phyloP scores from a whole-genome alignment of 23 tunicate species.

The Clavelina lepadiformis region DNA sequence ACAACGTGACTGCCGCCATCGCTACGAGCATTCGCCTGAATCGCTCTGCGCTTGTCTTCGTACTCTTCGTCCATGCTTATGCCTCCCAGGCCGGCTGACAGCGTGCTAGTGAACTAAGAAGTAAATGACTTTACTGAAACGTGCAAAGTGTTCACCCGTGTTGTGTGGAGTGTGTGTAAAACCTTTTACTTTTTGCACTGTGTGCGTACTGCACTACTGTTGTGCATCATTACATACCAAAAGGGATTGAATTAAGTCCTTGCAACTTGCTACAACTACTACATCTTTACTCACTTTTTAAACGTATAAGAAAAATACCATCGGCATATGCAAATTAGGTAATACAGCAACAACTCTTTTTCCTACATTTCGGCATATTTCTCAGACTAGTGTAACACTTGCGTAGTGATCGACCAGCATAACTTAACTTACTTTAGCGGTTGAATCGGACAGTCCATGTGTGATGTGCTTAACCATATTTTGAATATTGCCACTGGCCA shows the following conservation, averaged over 20 bases:
- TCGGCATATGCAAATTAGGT: too few species aligned
- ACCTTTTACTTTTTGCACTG: too few species aligned
- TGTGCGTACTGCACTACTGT: too few species aligned
- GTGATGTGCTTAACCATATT: slow-evolving; percentile 73
- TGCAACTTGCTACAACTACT: too few species aligned
- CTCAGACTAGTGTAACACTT: neutral
- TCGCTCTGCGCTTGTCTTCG: slow-evolving; percentile 74
- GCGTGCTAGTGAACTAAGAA: slow-evolving; percentile 56
- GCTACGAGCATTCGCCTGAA: slow-evolving; percentile 65
- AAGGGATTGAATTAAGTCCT: too few species aligned
- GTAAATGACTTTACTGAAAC: neutral
- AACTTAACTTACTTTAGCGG: slow-evolving; percentile 63
- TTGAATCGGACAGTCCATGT: slow-evolving; percentile 84
- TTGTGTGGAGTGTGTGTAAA: too few species aligned
- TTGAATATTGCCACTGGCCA: slow-evolving; percentile 59
- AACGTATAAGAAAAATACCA: too few species aligned
- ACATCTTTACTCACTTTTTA: too few species aligned
- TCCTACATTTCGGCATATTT: neutral
- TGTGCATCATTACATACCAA: too few species aligned
- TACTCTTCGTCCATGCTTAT: slow-evolving; percentile 86
- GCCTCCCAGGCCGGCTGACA: slow-evolving; percentile 71
- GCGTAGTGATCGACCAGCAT: too few species aligned
- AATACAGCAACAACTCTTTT: neutral
- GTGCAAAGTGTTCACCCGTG: too few species aligned
- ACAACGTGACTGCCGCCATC: slow-evolving; percentile 80